Percentiles rank a stretch among this genome's conserved stretches.
Evolutionary conservation across 2,888 invertebrate genomes (phyloP).

Genomic region (Nycteola revayana): DNA sequence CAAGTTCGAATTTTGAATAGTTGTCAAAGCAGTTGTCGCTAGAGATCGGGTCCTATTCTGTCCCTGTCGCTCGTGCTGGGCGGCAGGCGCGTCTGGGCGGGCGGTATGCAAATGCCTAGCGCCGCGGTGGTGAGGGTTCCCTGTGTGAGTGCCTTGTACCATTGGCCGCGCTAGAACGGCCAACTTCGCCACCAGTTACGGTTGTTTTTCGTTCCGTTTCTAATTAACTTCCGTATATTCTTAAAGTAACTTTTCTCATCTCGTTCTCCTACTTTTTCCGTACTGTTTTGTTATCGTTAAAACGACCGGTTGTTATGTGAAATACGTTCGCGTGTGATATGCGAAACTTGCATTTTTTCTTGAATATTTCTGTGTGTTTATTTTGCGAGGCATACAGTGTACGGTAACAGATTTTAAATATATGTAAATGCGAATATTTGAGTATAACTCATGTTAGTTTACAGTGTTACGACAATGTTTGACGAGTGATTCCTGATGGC

Average conservation of each 20-base stretch:
- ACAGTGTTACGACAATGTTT: conserved; percentile 65
- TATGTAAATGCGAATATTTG: conserved; percentile 55
- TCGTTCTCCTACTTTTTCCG: conserved; percentile 63
- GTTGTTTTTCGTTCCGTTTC: conserved; percentile 82
- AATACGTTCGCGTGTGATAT: conserved; percentile 68
- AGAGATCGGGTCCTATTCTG: conserved; percentile 42
- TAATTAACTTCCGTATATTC: conserved; percentile 82
- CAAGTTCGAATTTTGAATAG: conserved; percentile 8
- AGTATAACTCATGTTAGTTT: conserved; percentile 51
- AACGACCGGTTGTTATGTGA: conserved; percentile 63
- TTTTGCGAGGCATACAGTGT: conserved; percentile 53
- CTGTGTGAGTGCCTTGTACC: conserved; percentile 78
- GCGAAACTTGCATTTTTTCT: conserved; percentile 57
- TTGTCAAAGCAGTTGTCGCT: conserved; percentile 42
- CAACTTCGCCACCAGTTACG: conserved; percentile 82
- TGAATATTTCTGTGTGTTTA: conserved; percentile 58
- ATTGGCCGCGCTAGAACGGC: conserved; percentile 81
- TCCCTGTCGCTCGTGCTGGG: conserved; percentile 78
- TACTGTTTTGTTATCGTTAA: conserved; percentile 51
- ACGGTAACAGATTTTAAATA: conserved; percentile 47
- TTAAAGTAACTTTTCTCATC: conserved; percentile 81
- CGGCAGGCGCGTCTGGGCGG: conserved; percentile 80
- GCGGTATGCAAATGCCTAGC: conserved; percentile 82
- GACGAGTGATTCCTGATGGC: conserved; percentile 63
- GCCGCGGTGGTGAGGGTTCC: conserved; percentile 64